phyloP scores from a whole-genome alignment of 64 coral and sea anemone genomes.

The Pocillopora damicornis region DNA sequence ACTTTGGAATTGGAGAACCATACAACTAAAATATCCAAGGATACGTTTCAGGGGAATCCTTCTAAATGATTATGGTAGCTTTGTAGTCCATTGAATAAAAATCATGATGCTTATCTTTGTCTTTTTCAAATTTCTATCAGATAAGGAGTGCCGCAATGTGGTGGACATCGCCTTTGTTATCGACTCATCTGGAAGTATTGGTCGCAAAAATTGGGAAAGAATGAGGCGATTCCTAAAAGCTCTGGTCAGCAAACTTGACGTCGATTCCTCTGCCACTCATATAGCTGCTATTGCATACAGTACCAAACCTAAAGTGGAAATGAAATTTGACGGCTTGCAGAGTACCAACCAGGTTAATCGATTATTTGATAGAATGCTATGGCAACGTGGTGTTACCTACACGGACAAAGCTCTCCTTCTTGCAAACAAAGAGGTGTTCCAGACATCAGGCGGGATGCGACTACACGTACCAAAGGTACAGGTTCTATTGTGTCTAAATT shows the following conservation, averaged over 20 bases:
- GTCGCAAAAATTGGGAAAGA: slow-evolving; percentile 64
- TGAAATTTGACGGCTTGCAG: slow-evolving; percentile 34
- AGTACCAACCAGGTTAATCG: not conserved
- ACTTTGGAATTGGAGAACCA: too few relatives aligned
- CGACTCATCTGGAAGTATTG: slow-evolving; percentile 81
- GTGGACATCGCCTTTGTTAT: slow-evolving; percentile 62
- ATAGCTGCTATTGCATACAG: slow-evolving; percentile 61
- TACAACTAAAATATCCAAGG: too few relatives aligned
- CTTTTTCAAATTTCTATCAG: not conserved
- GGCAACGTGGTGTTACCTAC: slow-evolving; percentile 64
- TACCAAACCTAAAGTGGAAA: slow-evolving; percentile 27
- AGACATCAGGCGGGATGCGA: slow-evolving; percentile 52
- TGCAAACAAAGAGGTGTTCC: slow-evolving; percentile 54
- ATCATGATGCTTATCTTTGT: not conserved
- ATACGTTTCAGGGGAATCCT: too few relatives aligned
- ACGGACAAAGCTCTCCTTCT: slow-evolving; percentile 72
- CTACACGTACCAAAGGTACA: slow-evolving; percentile 60
- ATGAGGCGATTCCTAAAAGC: slow-evolving; percentile 66
- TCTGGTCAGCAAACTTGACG: slow-evolving; percentile 43
- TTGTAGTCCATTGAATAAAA: too few relatives aligned
- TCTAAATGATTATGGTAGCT: too few relatives aligned
- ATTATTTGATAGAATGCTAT: slow-evolving; percentile 13
- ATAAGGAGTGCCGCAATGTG: not conserved
- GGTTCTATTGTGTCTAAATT: not conserved
- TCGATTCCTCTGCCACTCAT: slow-evolving; percentile 38